Percentiles rank a stretch among this genome's conserved stretches.
These are phyloP conservation scores for Eupithecia centaureata DNA, from an alignment of 2,888 invertebrate species.

Conservation along the genomic window DNA sequence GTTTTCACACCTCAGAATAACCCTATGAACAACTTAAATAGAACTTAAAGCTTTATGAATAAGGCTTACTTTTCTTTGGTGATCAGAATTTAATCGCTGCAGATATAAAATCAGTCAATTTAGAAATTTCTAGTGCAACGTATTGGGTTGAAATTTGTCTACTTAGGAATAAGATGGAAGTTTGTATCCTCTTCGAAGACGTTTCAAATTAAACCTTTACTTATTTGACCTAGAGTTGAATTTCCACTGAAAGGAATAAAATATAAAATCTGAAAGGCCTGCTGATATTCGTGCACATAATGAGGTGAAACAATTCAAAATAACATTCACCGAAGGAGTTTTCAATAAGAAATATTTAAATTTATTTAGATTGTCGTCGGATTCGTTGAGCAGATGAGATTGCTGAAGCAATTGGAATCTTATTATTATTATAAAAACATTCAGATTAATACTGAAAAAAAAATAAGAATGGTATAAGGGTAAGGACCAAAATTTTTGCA, in stretches of 20 bases:
- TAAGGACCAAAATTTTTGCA: too few species aligned
- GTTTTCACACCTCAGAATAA: constrained; percentile 70
- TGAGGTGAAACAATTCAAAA: constrained; percentile 78
- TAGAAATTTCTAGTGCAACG: constrained; percentile 67
- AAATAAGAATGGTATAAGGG: too few species aligned
- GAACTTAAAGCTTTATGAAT: rapidly evolving
- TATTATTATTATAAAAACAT: neutral
- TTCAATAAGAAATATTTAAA: constrained; percentile 31
- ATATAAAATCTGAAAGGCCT: constrained; percentile 43
- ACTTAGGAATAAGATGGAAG: constrained; percentile 56
- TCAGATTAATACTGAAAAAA: neutral
- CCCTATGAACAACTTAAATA: constrained; percentile 38
- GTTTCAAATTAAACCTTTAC: constrained; percentile 11
- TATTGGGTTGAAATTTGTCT: constrained; percentile 76
- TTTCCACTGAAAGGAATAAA: constrained; percentile 19
- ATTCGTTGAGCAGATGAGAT: constrained; percentile 10
- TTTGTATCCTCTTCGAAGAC: constrained; percentile 24
- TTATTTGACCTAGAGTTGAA: neutral
- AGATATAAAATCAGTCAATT: constrained; percentile 68
- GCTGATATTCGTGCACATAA: constrained; percentile 73
- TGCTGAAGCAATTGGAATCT: neutral
- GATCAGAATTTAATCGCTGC: constrained; percentile 50
- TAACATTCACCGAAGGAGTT: constrained; percentile 54
- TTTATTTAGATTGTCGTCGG: constrained; percentile 25
- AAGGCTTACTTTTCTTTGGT: constrained; percentile 48